Base-by-base conservation (phyloP, 2,113 vertebrate species). In the Hucho hucho region DNA sequence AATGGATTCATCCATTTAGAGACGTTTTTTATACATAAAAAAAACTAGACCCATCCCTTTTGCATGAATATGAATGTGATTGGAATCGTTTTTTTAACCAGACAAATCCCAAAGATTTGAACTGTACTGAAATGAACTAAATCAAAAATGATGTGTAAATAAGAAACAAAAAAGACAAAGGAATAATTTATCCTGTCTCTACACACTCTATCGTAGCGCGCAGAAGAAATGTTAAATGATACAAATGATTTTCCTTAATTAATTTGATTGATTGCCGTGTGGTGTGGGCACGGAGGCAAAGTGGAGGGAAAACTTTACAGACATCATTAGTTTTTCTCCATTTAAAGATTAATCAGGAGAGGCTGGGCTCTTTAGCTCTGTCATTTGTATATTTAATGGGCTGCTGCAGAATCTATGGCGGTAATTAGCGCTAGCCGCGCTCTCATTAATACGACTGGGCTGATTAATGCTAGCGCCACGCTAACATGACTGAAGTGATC, bases 351-450 rank as follows among this genome's bases (percentile, higher is more conserved):
- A 98, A 98, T 98, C 97, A 98, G 96, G 95, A 96, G 96, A 95
- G 96, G 96, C 95, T 95, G 95, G 95, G 97, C 96, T 99, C 96
- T 98, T 98, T 98, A 99, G 98, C 99, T 98, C 96, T 95, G 96
- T 98, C 98, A 99, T 99, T 99, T 99, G 97, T 98, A 99, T 99
- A 99, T 99, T 98, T 99, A 99, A 99, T 99, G 97, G 96, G 96
- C 96, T 99, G 98, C 97, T 97, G 95, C 97, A 98, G 97, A 99
- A 99, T 99, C 97, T 99, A 99, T 99, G 97, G 96, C 95, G 96
- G 97, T 99, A 99, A 99, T 99, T 99, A 99, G 98, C 96, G 96
- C 82, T 97, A 97, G 95, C 95, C 95, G 95, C 96, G 96, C 97
- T 97, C 97, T 99, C 97, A 99, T 99, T 98, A 99, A 99, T 99